These are phyloP conservation scores for Enteromius viviparus DNA, from an alignment of 2,797 vertebrate genomes.

Conservation along the genomic window DNA sequence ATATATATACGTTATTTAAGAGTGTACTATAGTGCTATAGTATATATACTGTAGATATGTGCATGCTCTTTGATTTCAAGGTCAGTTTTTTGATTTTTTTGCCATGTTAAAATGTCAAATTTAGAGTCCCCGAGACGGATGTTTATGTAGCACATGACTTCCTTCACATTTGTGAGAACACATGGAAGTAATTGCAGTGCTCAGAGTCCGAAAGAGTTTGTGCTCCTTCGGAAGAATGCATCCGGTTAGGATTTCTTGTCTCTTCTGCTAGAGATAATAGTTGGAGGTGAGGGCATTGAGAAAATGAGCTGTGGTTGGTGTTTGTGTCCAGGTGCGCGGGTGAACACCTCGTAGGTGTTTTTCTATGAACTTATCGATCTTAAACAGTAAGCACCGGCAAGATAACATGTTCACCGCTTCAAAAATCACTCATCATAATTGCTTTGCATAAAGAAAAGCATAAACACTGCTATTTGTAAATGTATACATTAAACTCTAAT, in stretches of 20 bases:
- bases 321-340: background rate
- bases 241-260: constrained; percentile 14
- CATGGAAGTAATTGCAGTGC: constrained; percentile 42
- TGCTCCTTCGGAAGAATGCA: background rate
- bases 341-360: constrained; percentile 17
- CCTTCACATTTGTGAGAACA: constrained; percentile 20
- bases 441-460: constrained; percentile 67
- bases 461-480: constrained; percentile 78
- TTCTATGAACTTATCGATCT: background rate
- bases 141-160: background rate
- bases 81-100: background rate
- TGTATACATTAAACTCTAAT: constrained; percentile 67
- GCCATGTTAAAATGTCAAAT: background rate
- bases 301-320: background rate
- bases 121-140: background rate
- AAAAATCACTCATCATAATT: constrained; percentile 22
- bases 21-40: background rate
- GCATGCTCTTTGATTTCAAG: background rate
- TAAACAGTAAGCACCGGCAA: background rate
- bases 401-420: background rate
- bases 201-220: constrained; percentile 6
- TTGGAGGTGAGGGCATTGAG: background rate
- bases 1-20: background rate
- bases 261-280: constrained; percentile 13
- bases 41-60: too few relatives aligned